Evolutionary conservation across 2,797 vertebrate genomes (phyloP), one percentile per base, ranked within the genome.

Genomic region (Gymnopithys bicolor): DNA sequence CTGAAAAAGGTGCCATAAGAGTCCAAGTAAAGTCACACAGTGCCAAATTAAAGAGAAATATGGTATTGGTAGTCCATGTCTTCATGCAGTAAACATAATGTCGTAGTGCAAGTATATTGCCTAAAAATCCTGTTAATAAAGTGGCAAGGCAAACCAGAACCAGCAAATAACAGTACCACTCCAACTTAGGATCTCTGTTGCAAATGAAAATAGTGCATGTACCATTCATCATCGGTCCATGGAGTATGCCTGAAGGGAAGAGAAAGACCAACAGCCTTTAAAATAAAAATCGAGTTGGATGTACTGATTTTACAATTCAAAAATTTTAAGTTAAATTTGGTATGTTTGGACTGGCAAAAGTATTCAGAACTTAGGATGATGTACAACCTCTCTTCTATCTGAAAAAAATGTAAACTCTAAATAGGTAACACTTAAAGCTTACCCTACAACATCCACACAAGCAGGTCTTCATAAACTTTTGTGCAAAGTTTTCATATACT

Each of bases 11-110:
- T 82, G 98, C 95, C 21, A 97, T 95, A 60, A 98, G 96, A 51
- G 98, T 98, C 98, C 98, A 98, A 46, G 97, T 97, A 0, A 98
- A 97, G 97, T 98, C 98, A 24, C 98, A 98, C 62, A 99, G 87
- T 25, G 98, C 97, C 97, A 98, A 87, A 96, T 98, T 98, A 59
- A 98, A 92, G 76, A 98, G 96, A 95, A 98, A 98, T 75, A 98
- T 49, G 1, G 97, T 97, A 95, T 97, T 98, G 51, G 97, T 94
- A 67, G 95, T 98, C 91, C 95, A 96, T 67, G 95, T 97, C 82
- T 97, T 98, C 76, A 67, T 90, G 91, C 87, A 97, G 79, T 95
- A 98, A 56, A 68, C 90, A 90, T 98, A 98, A 95, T 98, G 97
- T 84, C 96, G 58, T 7, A 98, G 87, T 53, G 98, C 98, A 14